Conservation (phyloP, 2,113 vertebrate genomes). For the Eretmochelys imbricata region DNA sequence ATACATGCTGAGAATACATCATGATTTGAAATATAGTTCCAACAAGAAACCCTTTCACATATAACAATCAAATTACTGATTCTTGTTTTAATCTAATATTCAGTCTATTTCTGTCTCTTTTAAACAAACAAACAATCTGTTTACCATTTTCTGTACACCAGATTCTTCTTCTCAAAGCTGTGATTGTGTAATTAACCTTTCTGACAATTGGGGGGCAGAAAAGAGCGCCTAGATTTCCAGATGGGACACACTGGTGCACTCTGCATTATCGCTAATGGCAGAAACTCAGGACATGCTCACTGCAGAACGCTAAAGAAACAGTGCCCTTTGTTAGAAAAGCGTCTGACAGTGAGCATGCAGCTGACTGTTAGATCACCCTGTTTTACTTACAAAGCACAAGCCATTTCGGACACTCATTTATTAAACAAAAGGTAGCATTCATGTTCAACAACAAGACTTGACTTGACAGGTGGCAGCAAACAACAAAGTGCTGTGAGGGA, state of each 20-base stretch:
- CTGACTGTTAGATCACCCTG: conserved; percentile 69
- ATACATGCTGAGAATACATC: neutral
- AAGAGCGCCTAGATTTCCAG: neutral
- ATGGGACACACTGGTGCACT: conserved; percentile 1
- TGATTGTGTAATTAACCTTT: neutral
- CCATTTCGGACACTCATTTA: conserved; percentile 11
- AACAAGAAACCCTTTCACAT: neutral
- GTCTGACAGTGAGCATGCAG: conserved; percentile 44
- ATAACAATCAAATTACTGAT: neutral
- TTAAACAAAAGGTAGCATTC: conserved; percentile 61
- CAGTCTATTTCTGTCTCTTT: neutral
- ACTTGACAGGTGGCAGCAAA: conserved; percentile 25
- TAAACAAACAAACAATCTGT: neutral
- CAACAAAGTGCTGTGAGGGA: neutral
- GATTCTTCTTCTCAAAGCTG: neutral
- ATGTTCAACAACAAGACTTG: conserved; percentile 41
- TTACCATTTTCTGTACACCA: neutral
- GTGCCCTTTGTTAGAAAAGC: conserved; percentile 23
- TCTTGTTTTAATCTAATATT: neutral
- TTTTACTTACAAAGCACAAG: conserved; percentile 28
- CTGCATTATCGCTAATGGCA: conserved; percentile 1
- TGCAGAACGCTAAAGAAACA: conserved; percentile 46
- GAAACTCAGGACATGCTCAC: conserved; percentile 7
- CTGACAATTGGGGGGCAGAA: neutral
- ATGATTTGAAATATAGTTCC: neutral